phyloP scores from a whole-genome alignment of 2,888 invertebrate genomes.

The Nemotelus pantherinus region DNA sequence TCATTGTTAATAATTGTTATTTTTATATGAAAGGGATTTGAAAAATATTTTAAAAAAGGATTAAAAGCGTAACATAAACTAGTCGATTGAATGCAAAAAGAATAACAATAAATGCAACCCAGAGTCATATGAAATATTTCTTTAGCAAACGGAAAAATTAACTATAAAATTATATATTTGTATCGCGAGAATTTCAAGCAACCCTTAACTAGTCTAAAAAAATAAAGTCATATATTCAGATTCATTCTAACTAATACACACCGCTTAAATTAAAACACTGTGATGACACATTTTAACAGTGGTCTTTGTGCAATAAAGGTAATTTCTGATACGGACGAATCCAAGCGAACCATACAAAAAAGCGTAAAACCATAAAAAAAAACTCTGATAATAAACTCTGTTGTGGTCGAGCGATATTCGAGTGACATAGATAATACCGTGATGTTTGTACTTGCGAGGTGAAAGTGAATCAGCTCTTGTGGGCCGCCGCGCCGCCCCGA shows the following conservation, averaged over 20 bases:
- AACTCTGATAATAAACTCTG: background rate
- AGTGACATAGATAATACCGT: background rate
- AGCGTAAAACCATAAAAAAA: background rate
- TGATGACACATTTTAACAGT: conserved; percentile 25
- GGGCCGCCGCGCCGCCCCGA: background rate
- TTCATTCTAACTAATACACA: background rate
- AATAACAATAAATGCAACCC: conserved; percentile 9
- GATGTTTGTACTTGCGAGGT: conserved; percentile 17
- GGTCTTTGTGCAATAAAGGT: background rate
- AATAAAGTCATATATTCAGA: background rate
- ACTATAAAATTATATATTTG: conserved; percentile 35
- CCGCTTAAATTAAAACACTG: conserved; percentile 4
- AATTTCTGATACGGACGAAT: background rate
- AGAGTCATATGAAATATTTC: background rate
- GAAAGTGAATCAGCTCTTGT: conserved; percentile 15
- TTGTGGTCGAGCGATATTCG: background rate
- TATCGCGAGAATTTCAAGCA: conserved; percentile 9
- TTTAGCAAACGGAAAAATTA: background rate
- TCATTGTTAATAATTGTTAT: conserved; percentile 44
- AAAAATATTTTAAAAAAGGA: conserved; percentile 9
- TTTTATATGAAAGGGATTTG: conserved; percentile 42
- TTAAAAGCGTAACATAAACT: background rate
- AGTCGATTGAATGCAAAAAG: background rate
- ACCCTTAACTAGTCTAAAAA: background rate
- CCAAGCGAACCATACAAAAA: background rate